Percentiles rank a stretch among this genome's conserved stretches.
Evolutionary conservation across 2,888 invertebrate genomes (phyloP).

Genomic region (Pemphredon lugubris): DNA sequence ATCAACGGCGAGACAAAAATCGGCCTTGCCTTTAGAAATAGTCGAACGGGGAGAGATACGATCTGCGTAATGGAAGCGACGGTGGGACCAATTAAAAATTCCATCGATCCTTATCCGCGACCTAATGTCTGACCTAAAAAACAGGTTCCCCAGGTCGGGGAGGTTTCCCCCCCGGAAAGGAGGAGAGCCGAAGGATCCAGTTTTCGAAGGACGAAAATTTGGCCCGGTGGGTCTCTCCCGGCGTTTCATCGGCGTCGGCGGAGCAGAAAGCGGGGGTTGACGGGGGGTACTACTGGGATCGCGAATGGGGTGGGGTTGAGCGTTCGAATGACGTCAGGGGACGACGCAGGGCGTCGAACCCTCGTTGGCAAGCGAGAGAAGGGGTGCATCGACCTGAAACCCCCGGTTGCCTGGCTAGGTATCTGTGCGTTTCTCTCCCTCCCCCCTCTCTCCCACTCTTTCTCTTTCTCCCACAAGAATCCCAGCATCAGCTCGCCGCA

Average conservation of each 20-base stretch:
- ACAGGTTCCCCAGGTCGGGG: not conserved
- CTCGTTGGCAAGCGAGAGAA: constrained; percentile 64
- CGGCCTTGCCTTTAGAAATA: not conserved
- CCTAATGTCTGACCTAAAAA: constrained; percentile 1
- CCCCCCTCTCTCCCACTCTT: too few species aligned
- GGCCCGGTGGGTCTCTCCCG: constrained; percentile 34
- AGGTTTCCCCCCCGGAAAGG: not conserved
- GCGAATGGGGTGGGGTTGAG: constrained; percentile 46
- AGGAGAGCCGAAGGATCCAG: constrained; percentile 20
- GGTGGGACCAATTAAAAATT: constrained; percentile 34
- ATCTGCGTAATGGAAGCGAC: constrained; percentile 6
- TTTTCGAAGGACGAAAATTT: constrained; percentile 59
- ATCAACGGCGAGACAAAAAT: not conserved
- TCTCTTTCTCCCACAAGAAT: too few species aligned
- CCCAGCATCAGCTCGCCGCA: constrained; percentile 15
- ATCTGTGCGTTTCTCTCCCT: constrained; percentile 55
- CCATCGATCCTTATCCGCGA: not conserved
- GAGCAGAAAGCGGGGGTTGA: constrained; percentile 48
- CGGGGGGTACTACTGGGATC: constrained; percentile 21
- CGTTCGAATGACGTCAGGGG: constrained; percentile 77
- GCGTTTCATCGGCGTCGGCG: constrained; percentile 50
- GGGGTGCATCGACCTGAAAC: constrained; percentile 78
- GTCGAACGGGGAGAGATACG: not conserved
- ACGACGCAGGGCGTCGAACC: constrained; percentile 76
- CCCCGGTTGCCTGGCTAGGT: constrained; percentile 73